Evolutionary conservation across 2,888 invertebrate species (phyloP).

Genomic region (Campoletis raptor): DNA sequence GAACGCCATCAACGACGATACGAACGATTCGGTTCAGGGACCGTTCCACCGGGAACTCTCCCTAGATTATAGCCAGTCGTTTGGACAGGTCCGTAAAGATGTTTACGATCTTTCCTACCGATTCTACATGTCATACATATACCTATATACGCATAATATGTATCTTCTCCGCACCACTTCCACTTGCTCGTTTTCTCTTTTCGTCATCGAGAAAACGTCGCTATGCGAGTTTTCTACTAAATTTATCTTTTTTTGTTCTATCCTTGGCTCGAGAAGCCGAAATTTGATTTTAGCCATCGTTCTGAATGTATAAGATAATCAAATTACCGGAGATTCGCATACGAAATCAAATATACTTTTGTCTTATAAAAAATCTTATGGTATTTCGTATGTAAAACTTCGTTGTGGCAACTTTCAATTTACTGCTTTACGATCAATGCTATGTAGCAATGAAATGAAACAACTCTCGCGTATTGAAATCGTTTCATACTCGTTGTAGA

Average conservation of each 20-base stretch:
- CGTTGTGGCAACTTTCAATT: constrained; percentile 39
- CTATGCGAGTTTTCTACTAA: constrained; percentile 26
- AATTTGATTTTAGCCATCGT: constrained; percentile 52
- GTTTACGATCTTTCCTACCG: constrained; percentile 74
- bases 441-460: neutral
- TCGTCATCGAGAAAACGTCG: constrained; percentile 40
- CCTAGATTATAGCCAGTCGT: constrained; percentile 75
- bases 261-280: constrained; percentile 25
- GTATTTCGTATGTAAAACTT: constrained; percentile 16
- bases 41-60: constrained; percentile 67
- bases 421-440: constrained; percentile 15
- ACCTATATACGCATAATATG: constrained; percentile 32
- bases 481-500: constrained; percentile 10
- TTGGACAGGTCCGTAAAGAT: constrained; percentile 74
- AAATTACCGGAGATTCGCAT: constrained; percentile 33
- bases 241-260: constrained; percentile 38
- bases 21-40: constrained; percentile 64
- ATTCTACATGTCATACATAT: constrained; percentile 54
- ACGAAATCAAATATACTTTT: constrained; percentile 30
- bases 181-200: constrained; percentile 43
- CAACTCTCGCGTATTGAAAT: neutral
- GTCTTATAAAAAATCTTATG: neutral
- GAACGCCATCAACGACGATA: constrained; percentile 61
- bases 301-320: constrained; percentile 36
- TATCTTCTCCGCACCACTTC: constrained; percentile 31